A percentile compares a stretch with the other conserved stretches of the same genome.
phyloP scores from a whole-genome alignment of 2,797 vertebrate species.

The Tinamus major region DNA sequence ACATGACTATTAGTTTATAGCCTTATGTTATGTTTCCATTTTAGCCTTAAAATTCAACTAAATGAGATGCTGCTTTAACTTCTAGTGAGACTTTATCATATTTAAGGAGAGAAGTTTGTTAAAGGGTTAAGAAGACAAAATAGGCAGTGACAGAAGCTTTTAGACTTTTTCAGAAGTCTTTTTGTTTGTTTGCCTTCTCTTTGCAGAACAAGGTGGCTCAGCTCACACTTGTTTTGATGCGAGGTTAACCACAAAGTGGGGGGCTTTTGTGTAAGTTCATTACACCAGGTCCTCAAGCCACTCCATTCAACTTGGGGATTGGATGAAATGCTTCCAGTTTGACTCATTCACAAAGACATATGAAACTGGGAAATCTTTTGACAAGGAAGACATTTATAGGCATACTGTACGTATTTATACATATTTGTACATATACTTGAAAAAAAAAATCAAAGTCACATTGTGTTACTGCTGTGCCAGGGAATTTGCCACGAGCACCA shows the following conservation, averaged over 20 bases:
- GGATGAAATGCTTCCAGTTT: background rate
- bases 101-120: conserved; percentile 2
- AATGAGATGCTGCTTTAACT: background rate
- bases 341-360: background rate
- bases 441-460: background rate
- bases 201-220: background rate
- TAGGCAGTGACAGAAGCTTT: background rate
- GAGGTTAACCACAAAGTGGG: accelerated
- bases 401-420: background rate
- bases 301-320: background rate
- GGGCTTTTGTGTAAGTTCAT: conserved; percentile 23
- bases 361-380: background rate
- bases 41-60: background rate
- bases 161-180: background rate
- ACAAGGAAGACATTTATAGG: background rate
- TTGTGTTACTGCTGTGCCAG: background rate
- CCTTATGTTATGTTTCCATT: background rate
- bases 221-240: background rate
- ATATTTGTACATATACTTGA: background rate
- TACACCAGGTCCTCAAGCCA: background rate
- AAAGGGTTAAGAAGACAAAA: background rate
- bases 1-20: background rate
- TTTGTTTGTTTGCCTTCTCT: background rate
- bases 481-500: background rate
- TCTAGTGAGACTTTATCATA: background rate